phyloP scores from a whole-genome alignment of 2,888 invertebrate genomes.

The Prenolepis imparis region DNA sequence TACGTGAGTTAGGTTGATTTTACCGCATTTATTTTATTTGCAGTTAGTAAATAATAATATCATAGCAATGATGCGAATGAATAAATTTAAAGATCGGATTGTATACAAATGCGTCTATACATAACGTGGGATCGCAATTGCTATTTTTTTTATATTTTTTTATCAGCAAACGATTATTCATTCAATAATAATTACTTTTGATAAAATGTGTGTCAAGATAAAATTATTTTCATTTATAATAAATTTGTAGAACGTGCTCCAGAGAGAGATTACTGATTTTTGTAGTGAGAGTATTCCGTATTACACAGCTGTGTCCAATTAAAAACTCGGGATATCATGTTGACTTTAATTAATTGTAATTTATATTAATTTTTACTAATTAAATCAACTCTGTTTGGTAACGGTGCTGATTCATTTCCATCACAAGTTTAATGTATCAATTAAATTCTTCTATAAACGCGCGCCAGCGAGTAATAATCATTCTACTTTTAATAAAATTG shows the following conservation, averaged over 20 bases:
- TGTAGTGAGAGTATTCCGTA: not conserved
- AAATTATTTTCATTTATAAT: not conserved
- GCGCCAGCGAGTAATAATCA: not conserved
- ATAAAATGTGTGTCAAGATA: not conserved
- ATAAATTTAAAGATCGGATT: not conserved
- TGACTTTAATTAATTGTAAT: not conserved
- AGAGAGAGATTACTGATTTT: not conserved
- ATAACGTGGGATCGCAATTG: not conserved
- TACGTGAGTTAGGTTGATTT: not conserved
- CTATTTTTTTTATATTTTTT: not conserved
- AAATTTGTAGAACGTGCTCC: not conserved
- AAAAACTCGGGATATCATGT: not conserved
- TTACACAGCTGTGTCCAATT: not conserved
- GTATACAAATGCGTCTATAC: not conserved
- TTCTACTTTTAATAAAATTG: not conserved
- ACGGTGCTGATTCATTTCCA: not conserved
- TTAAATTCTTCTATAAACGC: not conserved
- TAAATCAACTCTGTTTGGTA: not conserved
- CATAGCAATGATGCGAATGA: not conserved
- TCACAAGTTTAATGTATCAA: slow-evolving; percentile 22
- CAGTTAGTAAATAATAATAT: not conserved
- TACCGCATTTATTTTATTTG: not conserved
- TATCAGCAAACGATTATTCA: not conserved
- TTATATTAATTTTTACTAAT: slow-evolving; percentile 16
- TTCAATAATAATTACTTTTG: not conserved